phyloP scores from a whole-genome alignment of 2,113 vertebrate species.

The Leiothrix lutea region DNA sequence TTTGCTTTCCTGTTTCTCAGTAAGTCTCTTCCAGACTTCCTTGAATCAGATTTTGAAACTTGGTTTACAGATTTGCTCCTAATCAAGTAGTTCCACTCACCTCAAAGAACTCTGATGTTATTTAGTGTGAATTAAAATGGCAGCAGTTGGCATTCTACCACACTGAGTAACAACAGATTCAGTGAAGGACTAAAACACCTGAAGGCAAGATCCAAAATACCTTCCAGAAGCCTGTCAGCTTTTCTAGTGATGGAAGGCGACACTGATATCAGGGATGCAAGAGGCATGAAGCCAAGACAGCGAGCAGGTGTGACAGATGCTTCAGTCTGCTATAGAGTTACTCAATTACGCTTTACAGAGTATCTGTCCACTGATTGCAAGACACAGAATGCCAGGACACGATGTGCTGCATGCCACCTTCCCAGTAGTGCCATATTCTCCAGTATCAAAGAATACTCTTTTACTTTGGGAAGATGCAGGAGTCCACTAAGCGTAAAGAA shows the following conservation, averaged over 20 bases:
- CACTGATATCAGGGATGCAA: background rate
- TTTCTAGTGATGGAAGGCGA: background rate
- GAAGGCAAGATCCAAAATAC: background rate
- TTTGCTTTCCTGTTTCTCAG: background rate
- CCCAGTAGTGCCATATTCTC: background rate
- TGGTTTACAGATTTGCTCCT: background rate
- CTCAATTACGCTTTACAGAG: background rate
- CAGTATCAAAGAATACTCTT: background rate
- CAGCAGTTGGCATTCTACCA: background rate
- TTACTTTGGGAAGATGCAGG: background rate
- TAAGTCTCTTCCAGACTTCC: background rate
- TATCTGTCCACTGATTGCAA: background rate
- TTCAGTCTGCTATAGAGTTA: background rate
- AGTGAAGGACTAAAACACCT: background rate
- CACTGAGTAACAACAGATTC: background rate
- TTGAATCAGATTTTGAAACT: background rate
- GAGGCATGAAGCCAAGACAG: background rate
- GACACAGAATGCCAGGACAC: background rate
- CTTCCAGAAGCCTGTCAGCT: background rate
- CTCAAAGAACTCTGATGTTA: background rate
- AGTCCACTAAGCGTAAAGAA: background rate
- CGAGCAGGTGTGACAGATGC: background rate
- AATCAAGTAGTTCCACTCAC: background rate
- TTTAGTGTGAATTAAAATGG: background rate
- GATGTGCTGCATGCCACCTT: background rate